Evolutionary conservation across 2,888 invertebrate genomes (phyloP), one percentile per base, ranked within the genome.

Genomic region (Sinopyrophorus schimmeli): DNA sequence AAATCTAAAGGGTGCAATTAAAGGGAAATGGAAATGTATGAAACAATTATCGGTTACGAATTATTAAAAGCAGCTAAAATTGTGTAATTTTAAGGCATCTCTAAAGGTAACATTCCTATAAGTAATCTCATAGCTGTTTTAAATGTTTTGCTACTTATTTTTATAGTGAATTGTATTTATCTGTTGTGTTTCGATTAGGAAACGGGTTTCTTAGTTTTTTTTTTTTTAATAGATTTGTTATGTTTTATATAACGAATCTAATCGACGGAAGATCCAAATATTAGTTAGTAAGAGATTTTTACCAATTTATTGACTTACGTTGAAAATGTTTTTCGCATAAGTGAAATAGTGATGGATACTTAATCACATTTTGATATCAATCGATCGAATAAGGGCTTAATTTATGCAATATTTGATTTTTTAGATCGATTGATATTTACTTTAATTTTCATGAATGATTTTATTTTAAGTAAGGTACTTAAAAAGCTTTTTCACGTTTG

Each of bases 221-320:
- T 21, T 21, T 5, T 21, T 11, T 70, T 61, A 75, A 76, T 74
- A 55, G 38, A 31, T 37, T 31, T 42, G 41, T 43, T 48, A 42
- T 42, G 31, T 37, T 37, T 15, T 49, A 43, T 23, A 14, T 38
- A 38, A 43, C 42, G 31, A 20, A 30, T 43, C 42, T 37, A 21
- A 43, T 43, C 43, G 9, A 32, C 18, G 3, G 14, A 35, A 5
- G 14, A 24, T 16, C 24, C 23, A 35, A 35, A 20, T n/a, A n/a
- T 27, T 11, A 26, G 7, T 27, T 3, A 27, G 12, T 27, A 3
- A 27, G 7, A 3, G 5, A 3, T 27, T 10, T 9, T 10, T 26
- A 6, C 12, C 11, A 7, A 14, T 12, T 27, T 12, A 10, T 14
- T 27, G 10, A 11, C 9, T 10, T 7, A 5, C 27, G 7, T 10